Conservation (phyloP, 2,113 vertebrate species). For the Drymodes brunneopygia region DNA sequence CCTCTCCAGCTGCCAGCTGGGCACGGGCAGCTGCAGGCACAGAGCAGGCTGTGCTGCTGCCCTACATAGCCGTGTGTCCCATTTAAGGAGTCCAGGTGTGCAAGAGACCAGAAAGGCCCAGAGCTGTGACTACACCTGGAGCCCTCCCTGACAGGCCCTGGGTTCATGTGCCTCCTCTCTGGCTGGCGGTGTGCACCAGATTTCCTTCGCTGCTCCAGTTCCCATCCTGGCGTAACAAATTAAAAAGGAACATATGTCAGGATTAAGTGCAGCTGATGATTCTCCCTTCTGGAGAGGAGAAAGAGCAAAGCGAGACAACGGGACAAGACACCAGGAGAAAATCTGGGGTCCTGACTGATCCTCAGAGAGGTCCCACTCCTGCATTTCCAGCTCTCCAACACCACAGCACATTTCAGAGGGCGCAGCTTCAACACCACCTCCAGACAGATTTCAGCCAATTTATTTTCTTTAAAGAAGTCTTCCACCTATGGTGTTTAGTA, state of each 20-base stretch:
- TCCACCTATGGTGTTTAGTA: neutral
- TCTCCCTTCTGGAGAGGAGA: neutral
- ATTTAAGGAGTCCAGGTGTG: constrained; percentile 11
- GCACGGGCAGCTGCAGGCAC: neutral
- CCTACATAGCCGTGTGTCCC: neutral
- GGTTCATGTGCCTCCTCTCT: neutral
- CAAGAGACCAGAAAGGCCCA: neutral
- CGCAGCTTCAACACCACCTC: neutral
- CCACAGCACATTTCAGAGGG: neutral
- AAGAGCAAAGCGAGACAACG: neutral
- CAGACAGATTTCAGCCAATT: neutral
- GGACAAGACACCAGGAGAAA: neutral
- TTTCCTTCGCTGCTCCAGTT: neutral
- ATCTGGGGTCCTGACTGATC: neutral
- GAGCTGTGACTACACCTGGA: neutral
- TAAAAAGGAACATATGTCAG: neutral
- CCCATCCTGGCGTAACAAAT: neutral
- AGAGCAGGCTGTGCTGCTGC: neutral
- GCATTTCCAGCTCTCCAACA: neutral
- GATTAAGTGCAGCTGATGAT: neutral
- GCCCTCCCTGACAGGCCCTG: rapidly evolving
- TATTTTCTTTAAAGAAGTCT: neutral
- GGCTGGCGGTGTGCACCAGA: rapidly evolving
- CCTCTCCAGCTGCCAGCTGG: neutral
- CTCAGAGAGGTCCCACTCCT: neutral